Percentiles rank a stretch among this genome's conserved stretches.
These are phyloP conservation scores for Argya squamiceps DNA, from an alignment of 2,797 vertebrate genomes.

Conservation along the genomic window DNA sequence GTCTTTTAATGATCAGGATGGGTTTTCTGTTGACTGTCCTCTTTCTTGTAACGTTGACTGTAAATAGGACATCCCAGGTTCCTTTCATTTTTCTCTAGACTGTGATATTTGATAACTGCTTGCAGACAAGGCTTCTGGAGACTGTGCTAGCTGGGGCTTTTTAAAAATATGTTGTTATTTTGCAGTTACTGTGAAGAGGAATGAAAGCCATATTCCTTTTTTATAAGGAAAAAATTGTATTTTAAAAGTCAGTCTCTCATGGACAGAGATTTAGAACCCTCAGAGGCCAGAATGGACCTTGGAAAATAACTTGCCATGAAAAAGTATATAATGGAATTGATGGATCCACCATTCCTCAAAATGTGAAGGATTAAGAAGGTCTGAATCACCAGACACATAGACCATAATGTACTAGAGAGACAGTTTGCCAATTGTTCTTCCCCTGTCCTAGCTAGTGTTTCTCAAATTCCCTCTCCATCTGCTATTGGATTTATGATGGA, in stretches of 20 bases:
- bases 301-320: background rate
- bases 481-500: background rate
- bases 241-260: no score
- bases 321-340: background rate
- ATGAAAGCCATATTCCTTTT: background rate
- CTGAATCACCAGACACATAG: background rate
- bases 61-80: background rate
- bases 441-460: background rate
- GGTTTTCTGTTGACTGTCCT: background rate
- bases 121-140: background rate
- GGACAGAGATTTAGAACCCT: background rate
- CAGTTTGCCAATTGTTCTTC: background rate
- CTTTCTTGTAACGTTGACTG: background rate
- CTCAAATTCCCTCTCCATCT: background rate
- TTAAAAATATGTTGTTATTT: background rate
- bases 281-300: background rate
- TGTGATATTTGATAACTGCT: background rate
- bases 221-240: background rate
- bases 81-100: background rate
- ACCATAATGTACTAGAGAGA: background rate
- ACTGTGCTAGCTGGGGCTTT: background rate
- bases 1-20: background rate
- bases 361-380: background rate
- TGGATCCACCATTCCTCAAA: background rate
- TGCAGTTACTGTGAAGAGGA: background rate